Conservation (phyloP, 2,113 vertebrate genomes). For the Circaetus cinerascens region DNA sequence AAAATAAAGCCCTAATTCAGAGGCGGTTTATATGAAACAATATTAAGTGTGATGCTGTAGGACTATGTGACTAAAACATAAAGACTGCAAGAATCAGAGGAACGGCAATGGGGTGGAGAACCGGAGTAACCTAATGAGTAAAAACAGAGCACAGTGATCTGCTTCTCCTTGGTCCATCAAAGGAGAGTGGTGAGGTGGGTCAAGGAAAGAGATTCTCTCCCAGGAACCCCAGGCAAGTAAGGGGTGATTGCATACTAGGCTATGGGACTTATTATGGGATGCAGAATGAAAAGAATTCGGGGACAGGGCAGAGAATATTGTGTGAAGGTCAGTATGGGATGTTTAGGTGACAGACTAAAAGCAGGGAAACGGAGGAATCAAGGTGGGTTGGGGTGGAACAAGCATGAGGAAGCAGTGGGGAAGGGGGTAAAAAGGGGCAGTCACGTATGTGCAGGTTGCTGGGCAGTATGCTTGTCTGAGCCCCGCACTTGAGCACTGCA, state of each 20-base stretch:
- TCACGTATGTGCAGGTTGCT: background rate
- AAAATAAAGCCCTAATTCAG: too few relatives aligned
- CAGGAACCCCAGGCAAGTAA: background rate
- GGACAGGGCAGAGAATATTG: background rate
- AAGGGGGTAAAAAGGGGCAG: background rate
- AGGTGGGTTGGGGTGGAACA: background rate
- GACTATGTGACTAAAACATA: background rate
- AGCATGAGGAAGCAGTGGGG: background rate
- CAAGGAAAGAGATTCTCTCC: background rate
- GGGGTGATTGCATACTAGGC: background rate
- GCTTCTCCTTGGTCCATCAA: background rate
- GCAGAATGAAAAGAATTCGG: background rate
- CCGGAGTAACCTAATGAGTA: background rate
- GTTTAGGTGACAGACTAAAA: background rate
- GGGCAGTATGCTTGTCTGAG: background rate
- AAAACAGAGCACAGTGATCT: background rate
- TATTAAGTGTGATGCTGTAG: background rate
- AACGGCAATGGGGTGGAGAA: rapidly evolving
- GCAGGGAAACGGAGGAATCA: background rate
- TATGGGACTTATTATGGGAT: background rate
- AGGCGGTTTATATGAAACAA: background rate
- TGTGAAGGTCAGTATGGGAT: background rate
- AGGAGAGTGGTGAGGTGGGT: background rate
- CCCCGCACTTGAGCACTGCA: background rate
- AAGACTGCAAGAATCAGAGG: background rate